A percentile compares a stretch with the other conserved stretches of the same genome.
Conservation (phyloP, 2,113 vertebrate genomes). For the Melanerpes formicivorus region DNA sequence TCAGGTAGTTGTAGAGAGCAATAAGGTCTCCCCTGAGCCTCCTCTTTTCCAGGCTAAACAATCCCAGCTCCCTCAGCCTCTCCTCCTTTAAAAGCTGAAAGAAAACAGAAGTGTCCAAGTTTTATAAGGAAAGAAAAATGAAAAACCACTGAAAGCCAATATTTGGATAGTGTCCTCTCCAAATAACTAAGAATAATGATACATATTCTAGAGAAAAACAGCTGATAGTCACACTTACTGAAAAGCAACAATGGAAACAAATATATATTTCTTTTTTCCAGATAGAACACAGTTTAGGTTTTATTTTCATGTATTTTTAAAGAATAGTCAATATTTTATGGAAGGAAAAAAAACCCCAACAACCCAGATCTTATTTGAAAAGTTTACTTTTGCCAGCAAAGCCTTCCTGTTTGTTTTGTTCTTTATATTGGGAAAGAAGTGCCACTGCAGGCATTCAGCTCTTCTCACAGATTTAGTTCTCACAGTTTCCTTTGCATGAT, state of each 20-base stretch:
- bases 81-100: neutral
- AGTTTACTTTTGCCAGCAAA: neutral
- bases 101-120: neutral
- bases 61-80: no score
- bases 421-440: neutral
- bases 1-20: no score
- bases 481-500: neutral
- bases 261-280: neutral
- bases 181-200: neutral
- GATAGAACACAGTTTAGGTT: neutral
- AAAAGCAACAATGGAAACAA: neutral
- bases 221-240: neutral
- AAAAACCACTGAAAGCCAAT: neutral
- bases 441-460: neutral
- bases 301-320: neutral
- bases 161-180: neutral
- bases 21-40: no score
- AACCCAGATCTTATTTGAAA: neutral
- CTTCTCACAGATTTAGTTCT: neutral
- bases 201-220: neutral
- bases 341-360: neutral
- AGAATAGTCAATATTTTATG: neutral
- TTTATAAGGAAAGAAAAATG: neutral
- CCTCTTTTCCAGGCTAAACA: no score
- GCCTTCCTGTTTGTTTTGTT: neutral